A percentile compares a stretch with the other conserved stretches of the same genome.
These are phyloP conservation scores for Rattus norvegicus DNA, from an alignment of 2,113 vertebrate genomes.

Conservation along the genomic window GRCr8 NC_086020.1:160173501-160174000, in stretches of 20 bases:
- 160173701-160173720: neutral
- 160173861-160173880: neutral
- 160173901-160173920: neutral
- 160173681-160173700: neutral
- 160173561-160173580: neutral
- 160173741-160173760: neutral
- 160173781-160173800: neutral
- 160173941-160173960: neutral
- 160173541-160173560: neutral
- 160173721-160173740: neutral
- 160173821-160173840: neutral
- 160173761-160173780: neutral
- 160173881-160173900: neutral
- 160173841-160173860: neutral
- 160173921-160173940: neutral
- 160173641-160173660: neutral
- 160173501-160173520: neutral
- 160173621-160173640: neutral
- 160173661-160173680: neutral
- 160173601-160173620: neutral
- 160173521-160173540: neutral
- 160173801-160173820: neutral
- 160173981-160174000: neutral
- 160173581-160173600: neutral
- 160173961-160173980: neutral